Evolutionary conservation across 1,140 invertebrate genomes (phyloP).

Genomic region (Hypsibius dujardini): DNA sequence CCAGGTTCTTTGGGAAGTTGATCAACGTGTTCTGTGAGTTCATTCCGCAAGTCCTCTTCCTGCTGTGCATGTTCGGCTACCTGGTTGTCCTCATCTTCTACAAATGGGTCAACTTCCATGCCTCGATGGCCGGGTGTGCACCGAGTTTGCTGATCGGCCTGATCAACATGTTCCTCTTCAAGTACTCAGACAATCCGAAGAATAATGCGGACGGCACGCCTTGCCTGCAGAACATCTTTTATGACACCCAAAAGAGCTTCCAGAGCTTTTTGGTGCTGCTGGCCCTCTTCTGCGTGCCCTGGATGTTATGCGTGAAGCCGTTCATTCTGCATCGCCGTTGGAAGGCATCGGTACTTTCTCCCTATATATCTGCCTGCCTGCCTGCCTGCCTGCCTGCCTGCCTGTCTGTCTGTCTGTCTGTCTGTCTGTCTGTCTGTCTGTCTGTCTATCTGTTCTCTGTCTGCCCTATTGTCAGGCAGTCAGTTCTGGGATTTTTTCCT

Average conservation of each 20-base stretch:
- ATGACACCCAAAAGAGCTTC: slow-evolving; percentile 40
- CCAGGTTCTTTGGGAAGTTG: slow-evolving; percentile 55
- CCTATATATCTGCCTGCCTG: too few species aligned
- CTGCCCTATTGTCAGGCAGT: too few species aligned
- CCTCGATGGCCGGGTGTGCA: slow-evolving; percentile 34
- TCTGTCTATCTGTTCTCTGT: too few species aligned
- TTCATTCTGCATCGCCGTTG: slow-evolving; percentile 48
- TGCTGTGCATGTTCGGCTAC: slow-evolving; percentile 75
- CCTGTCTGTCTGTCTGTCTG: too few species aligned
- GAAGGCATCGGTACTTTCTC: slow-evolving; percentile 16
- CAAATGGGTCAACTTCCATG: slow-evolving; percentile 67
- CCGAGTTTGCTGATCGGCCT: slow-evolving; percentile 45
- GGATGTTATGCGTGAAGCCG: slow-evolving; percentile 81
- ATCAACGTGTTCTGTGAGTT: slow-evolving; percentile 74
- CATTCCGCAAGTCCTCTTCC: slow-evolving; percentile 76
- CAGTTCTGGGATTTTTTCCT: too few species aligned
- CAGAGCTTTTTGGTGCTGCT: slow-evolving; percentile 54
- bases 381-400: slow-evolving; percentile 14
- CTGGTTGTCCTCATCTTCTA: slow-evolving; percentile 69
- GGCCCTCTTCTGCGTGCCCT: slow-evolving; percentile 64
- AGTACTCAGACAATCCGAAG: slow-evolving; percentile 30
- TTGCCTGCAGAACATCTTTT: slow-evolving; percentile 20
- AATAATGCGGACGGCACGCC: slow-evolving; percentile 22
- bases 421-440: too few species aligned
- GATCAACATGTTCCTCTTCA: slow-evolving; percentile 46